Conservation (phyloP, 1,140 invertebrate genomes). For the Apolygus lucorum region DNA sequence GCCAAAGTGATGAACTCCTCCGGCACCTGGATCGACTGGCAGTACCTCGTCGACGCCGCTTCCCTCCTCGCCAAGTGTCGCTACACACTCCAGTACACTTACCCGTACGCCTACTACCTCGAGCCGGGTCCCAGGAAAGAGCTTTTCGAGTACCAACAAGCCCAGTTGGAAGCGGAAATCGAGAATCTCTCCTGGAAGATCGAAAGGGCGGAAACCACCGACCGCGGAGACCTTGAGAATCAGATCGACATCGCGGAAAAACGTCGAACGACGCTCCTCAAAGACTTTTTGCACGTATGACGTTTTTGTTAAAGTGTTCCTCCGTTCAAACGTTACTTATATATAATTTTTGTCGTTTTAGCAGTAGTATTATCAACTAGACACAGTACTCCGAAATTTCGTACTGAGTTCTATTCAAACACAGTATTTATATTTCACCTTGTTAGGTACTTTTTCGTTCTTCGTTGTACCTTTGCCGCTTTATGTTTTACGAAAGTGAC, state of each 20-base stretch:
- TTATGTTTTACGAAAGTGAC: too few species aligned
- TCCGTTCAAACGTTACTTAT: too few species aligned
- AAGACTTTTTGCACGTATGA: slow-evolving; percentile 78
- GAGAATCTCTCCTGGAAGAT: slow-evolving; percentile 99
- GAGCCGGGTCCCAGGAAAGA: slow-evolving; percentile 87
- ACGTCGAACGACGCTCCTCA: slow-evolving; percentile 80
- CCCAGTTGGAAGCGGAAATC: slow-evolving; percentile 96
- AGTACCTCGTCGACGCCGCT: slow-evolving; percentile 92
- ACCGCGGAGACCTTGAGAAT: slow-evolving; percentile 91
- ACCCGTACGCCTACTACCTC: slow-evolving; percentile 99
- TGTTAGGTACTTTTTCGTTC: too few species aligned
- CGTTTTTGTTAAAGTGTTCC: too few species aligned
- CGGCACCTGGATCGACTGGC: slow-evolving; percentile 99
- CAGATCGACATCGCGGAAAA: slow-evolving; percentile 99
- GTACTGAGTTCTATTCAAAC: too few species aligned
- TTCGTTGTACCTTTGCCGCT: too few species aligned
- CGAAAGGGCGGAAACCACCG: slow-evolving; percentile 92
- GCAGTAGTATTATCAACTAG: too few species aligned
- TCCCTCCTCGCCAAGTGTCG: slow-evolving; percentile 88
- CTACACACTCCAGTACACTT: slow-evolving; percentile 98
- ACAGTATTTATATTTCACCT: too few species aligned
- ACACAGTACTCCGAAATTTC: too few species aligned
- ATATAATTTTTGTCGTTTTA: too few species aligned
- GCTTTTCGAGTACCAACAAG: slow-evolving; percentile 71
- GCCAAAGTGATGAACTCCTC: slow-evolving; percentile 87